Base-by-base conservation (phyloP, 2,113 vertebrate species). In the Oryzias celebensis region DNA sequence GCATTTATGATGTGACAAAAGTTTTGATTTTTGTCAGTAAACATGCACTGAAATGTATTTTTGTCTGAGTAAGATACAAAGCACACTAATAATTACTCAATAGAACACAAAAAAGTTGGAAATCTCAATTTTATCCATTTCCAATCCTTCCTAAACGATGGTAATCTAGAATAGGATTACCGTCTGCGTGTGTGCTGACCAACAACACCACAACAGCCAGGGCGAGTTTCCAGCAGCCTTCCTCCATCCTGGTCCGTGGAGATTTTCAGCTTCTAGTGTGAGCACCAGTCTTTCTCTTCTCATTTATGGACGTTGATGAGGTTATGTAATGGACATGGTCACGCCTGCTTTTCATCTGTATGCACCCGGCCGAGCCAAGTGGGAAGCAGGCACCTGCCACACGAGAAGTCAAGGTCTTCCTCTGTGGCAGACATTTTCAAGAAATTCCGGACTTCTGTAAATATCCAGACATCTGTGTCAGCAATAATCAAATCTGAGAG, bases 301-400 rank as follows among this genome's bases (percentile, higher is more conserved):
- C 28, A 48, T 82, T 77, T 84, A 83, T 77, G 62, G 46, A 51
- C 1, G 49, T 24, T 26, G 14, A 41, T 62, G 28, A n/a, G 24
- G 52, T 85, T 84, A 58, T 63, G 68, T 17, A 87, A 87, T 58
- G 64, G 26, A n/a, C 41, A 71, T 58, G 42, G 54, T 14, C 15
- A 31, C 14, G 23, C 55, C 58, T 50, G 24, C 23, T 1, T 61
- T 56, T 66, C 36, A 14, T 52, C 60, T 50, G 43, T 45, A 20
- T 12, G 49, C 31, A 52, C 18, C 63, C 10, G 0, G 12, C 18
- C 53, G 36, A 55, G 55, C 48, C 66, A 31, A 31, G 48, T 85
- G 86, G 77, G 86, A 87, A 88, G 64, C 5, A 12, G 18, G 12
- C 88, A 87, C 65, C 86, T 89, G 87, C 43, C 4, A 14, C 48